phyloP scores from a whole-genome alignment of 2,113 vertebrate genomes.

The Eclectus roratus region DNA sequence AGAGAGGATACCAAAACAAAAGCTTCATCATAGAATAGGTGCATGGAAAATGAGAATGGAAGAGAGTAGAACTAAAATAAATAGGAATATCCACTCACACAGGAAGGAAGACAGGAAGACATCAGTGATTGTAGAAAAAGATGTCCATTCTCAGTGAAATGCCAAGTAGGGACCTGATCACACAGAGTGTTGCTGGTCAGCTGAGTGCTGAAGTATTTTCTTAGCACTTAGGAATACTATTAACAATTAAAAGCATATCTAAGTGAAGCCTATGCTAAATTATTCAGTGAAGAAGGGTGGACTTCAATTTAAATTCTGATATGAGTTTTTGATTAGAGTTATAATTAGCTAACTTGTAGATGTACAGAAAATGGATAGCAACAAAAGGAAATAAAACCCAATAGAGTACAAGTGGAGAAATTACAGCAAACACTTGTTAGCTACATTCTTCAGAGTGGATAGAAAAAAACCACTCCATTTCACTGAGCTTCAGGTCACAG shows the following conservation, averaged over 20 bases:
- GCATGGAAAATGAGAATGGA: not conserved
- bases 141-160: not conserved
- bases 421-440: not conserved
- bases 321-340: not conserved
- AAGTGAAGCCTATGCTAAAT: not conserved
- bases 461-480: not conserved
- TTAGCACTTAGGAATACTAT: not conserved
- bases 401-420: not conserved
- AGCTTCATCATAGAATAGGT: not conserved
- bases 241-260: not conserved
- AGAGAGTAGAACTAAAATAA: not conserved
- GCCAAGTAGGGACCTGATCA: not conserved
- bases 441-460: not conserved
- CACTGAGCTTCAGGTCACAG: not conserved
- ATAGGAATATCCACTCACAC: not conserved
- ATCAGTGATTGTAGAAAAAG: not conserved
- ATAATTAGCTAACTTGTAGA: not conserved
- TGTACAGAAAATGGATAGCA: not conserved
- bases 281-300: not conserved
- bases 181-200: not conserved
- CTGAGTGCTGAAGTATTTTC: not conserved
- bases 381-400: not conserved
- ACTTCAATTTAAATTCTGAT: not conserved
- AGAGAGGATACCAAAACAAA: not conserved
- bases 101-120: not conserved